Percentiles rank a stretch among this genome's conserved stretches.
Conservation (phyloP, 1,140 invertebrate genomes). For the Diorhabda elongata region DNA sequence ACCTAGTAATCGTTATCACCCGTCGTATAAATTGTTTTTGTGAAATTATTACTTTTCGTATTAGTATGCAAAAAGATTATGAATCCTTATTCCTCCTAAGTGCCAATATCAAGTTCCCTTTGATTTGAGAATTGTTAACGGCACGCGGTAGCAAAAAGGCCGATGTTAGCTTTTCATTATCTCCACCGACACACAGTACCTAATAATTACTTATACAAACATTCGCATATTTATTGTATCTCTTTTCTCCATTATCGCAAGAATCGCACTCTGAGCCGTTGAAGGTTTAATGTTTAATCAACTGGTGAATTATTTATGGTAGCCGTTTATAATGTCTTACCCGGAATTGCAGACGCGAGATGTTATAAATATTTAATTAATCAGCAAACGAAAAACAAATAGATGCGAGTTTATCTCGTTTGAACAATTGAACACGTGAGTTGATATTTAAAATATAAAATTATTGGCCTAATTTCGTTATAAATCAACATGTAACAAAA, state of each 20-base stretch:
- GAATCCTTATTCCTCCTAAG: too few relatives aligned
- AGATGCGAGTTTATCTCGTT: too few relatives aligned
- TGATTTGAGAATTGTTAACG: background rate
- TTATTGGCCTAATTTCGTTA: too few relatives aligned
- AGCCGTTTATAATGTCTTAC: background rate
- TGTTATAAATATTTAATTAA: background rate
- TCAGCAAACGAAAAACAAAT: too few relatives aligned
- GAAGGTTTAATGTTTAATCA: background rate
- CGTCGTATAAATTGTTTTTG: too few relatives aligned
- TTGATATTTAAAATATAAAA: too few relatives aligned
- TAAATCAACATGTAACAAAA: too few relatives aligned
- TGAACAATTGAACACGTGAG: too few relatives aligned
- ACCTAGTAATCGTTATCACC: too few relatives aligned
- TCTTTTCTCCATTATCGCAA: background rate
- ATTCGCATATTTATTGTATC: constrained; percentile 3
- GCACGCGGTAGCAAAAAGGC: background rate
- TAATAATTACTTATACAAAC: constrained; percentile 1
- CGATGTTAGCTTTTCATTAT: constrained; percentile 2
- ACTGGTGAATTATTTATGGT: background rate
- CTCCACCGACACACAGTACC: background rate
- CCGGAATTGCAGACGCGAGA: background rate
- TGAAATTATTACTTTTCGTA: too few relatives aligned
- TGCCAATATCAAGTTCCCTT: too few relatives aligned
- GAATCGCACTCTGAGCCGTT: background rate
- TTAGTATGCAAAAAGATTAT: too few relatives aligned